These are phyloP conservation scores for Ondatra zibethicus DNA, from an alignment of 2,113 vertebrate species.

Conservation along the genomic window DNA sequence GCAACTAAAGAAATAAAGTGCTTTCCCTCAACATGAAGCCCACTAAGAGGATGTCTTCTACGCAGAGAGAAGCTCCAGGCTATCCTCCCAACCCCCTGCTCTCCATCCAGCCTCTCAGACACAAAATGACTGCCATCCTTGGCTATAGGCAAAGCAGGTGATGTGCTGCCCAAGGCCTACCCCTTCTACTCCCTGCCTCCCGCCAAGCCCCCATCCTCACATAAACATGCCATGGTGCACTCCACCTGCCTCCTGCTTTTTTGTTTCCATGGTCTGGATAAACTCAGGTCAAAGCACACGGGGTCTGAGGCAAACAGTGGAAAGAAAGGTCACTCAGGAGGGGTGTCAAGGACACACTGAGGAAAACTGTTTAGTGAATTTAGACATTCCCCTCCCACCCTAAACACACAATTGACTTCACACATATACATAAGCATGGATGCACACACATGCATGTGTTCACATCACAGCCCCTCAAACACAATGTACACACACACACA, in stretches of 20 bases:
- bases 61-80: not conserved
- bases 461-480: not conserved
- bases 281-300: not conserved
- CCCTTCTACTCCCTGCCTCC: not conserved
- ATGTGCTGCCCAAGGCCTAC: too few relatives aligned
- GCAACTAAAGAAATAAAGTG: not conserved
- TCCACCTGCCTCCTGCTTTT: not conserved
- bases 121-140: not conserved
- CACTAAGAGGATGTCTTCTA: not conserved
- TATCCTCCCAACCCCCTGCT: not conserved
- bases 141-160: rapidly evolving
- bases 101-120: not conserved
- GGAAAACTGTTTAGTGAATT: not conserved
- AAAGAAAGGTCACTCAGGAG: not conserved
- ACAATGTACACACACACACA: too few relatives aligned
- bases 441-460: not conserved
- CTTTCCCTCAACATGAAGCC: rapidly evolving
- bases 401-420: too few relatives aligned
- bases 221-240: not conserved
- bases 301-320: rapidly evolving
- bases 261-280: rapidly evolving
- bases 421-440: not conserved
- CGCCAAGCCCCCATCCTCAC: not conserved
- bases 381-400: too few relatives aligned
- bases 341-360: rapidly evolving